A percentile compares a stretch with the other conserved stretches of the same genome.
phyloP scores from a whole-genome alignment of 2,113 vertebrate species.

The Syngnathus typhle region DNA sequence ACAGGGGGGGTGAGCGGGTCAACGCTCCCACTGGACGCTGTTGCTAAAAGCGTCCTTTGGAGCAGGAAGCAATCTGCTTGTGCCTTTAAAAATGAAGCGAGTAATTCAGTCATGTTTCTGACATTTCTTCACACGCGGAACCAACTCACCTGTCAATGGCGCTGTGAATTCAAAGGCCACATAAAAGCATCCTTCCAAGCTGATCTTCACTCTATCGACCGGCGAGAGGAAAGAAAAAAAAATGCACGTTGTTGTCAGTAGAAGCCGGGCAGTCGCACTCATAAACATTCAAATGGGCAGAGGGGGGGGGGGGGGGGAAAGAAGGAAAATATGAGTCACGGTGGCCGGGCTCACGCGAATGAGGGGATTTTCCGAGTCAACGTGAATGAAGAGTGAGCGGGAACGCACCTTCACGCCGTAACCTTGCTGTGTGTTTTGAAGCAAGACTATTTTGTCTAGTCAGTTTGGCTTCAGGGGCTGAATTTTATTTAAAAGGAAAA shows the following conservation, averaged over 20 bases:
- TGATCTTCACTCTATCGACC: slow-evolving; percentile 16
- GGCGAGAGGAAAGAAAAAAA: slow-evolving; percentile 4
- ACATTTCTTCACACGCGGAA: too few species aligned
- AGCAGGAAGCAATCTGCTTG: slow-evolving; percentile 44
- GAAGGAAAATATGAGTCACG: slow-evolving; percentile 62
- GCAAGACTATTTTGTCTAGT: background rate
- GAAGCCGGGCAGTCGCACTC: slow-evolving; percentile 20
- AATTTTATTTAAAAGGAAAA: background rate
- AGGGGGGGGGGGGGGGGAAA: slow-evolving; percentile 38
- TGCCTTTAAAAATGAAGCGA: slow-evolving; percentile 23
- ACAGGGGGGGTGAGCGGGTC: slow-evolving; percentile 30
- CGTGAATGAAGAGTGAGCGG: slow-evolving; percentile 15
- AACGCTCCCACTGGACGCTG: slow-evolving; percentile 46
- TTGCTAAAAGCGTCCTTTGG: slow-evolving; percentile 54
- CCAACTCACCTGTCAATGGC: background rate
- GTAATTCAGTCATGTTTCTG: too few species aligned
- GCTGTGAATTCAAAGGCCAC: background rate
- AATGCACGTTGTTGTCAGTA: slow-evolving; percentile 37
- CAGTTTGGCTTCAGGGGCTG: background rate
- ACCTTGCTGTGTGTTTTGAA: background rate
- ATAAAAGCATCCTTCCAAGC: background rate
- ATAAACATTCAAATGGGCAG: slow-evolving; percentile 50
- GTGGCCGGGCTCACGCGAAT: slow-evolving; percentile 23
- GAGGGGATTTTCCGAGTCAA: slow-evolving; percentile 56
- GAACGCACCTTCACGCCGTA: slow-evolving; percentile 14